A percentile compares a stretch with the other conserved stretches of the same genome.
Conservation (phyloP, 2,113 vertebrate species). For the Cardinalis cardinalis region DNA sequence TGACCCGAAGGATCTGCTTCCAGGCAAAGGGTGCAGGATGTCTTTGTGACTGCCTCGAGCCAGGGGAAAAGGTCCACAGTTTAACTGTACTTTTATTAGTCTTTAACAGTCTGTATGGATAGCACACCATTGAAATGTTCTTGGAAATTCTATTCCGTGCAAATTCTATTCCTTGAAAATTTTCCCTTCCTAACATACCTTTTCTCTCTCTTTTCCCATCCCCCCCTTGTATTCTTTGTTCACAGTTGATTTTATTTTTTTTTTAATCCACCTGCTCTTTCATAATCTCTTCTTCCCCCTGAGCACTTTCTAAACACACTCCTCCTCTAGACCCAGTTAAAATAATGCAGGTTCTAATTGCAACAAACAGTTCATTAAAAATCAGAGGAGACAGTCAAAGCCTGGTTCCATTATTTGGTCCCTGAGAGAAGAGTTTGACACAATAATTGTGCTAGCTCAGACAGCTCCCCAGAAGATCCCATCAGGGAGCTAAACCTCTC, state of each 20-base stretch:
- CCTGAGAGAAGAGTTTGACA: constrained; percentile 17
- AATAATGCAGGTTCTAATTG: background rate
- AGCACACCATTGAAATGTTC: background rate
- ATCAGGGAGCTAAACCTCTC: background rate
- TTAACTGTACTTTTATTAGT: background rate
- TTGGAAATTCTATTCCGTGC: background rate
- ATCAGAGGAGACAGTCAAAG: background rate
- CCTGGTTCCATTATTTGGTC: background rate
- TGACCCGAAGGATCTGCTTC: background rate
- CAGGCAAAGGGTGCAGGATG: background rate
- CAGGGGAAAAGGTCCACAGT: background rate
- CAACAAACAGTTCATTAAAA: background rate
- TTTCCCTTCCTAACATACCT: background rate
- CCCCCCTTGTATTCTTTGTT: background rate
- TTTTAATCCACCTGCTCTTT: background rate
- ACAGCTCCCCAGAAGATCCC: background rate
- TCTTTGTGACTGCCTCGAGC: background rate
- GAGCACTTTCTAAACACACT: background rate
- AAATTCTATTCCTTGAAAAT: background rate
- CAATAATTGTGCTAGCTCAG: constrained; percentile 15
- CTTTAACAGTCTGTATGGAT: background rate
- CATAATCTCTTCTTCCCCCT: background rate
- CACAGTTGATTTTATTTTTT: background rate
- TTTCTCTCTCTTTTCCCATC: background rate
- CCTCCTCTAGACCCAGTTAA: background rate